Percentiles rank a stretch among this genome's conserved stretches.
Evolutionary conservation across 2,888 invertebrate genomes (phyloP).

Genomic region (Pachliopta kotzebuea): DNA sequence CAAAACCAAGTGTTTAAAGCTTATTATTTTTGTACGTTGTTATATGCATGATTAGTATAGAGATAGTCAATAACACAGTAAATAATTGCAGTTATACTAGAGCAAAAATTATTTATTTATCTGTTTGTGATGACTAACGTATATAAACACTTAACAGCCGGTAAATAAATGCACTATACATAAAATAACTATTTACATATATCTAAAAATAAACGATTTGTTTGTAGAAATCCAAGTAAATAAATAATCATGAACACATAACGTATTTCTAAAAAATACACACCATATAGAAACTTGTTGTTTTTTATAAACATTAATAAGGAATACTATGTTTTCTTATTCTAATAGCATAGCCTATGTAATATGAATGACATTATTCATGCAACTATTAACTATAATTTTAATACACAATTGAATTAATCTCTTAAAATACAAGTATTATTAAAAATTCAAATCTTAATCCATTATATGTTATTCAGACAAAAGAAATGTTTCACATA

Average conservation of each 20-base stretch:
- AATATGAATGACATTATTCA: constrained; percentile 12
- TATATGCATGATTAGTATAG: constrained; percentile 71
- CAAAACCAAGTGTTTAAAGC: constrained; percentile 64
- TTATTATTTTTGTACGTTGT: constrained; percentile 77
- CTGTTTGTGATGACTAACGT: constrained; percentile 46
- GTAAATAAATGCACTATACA: constrained; percentile 75
- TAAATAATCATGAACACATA: constrained; percentile 63
- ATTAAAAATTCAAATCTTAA: constrained; percentile 9
- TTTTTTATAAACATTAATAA: constrained; percentile 45
- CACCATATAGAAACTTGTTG: constrained; percentile 42
- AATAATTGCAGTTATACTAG: constrained; percentile 28
- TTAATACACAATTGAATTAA: constrained; percentile 27
- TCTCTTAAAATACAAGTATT: constrained; percentile 27
- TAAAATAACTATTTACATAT: constrained; percentile 69
- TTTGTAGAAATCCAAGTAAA: constrained; percentile 50
- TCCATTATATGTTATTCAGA: constrained; percentile 5
- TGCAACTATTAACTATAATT: constrained; percentile 21
- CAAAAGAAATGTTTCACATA: background rate
- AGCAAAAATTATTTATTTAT: constrained; percentile 32
- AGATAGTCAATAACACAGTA: constrained; percentile 43
- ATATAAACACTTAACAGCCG: constrained; percentile 71
- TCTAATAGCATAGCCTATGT: constrained; percentile 48
- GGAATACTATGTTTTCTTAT: constrained; percentile 66
- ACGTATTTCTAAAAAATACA: constrained; percentile 47
- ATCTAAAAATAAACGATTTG: constrained; percentile 46